These are phyloP conservation scores for Cryptoblepharus egeriae DNA, from an alignment of 2,797 vertebrate species.

Conservation along the genomic window DNA sequence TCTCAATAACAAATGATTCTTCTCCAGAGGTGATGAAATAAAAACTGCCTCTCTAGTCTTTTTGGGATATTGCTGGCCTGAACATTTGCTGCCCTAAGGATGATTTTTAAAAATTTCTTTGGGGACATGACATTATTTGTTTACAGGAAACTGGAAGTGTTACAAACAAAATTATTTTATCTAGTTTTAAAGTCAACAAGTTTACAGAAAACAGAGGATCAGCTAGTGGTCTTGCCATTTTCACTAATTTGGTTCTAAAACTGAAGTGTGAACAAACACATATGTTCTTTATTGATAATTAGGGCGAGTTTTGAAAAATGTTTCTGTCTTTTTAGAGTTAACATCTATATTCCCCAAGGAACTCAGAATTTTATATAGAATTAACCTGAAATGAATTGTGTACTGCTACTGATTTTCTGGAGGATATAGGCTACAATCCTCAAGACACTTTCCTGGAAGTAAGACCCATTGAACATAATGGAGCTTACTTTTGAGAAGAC, in stretches of 20 bases:
- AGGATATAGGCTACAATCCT: no score
- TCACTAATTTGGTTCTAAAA: background rate
- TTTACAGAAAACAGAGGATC: background rate
- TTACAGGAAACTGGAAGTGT: background rate
- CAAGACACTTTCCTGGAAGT: no score
- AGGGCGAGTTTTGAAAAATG: background rate
- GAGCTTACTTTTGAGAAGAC: no score
- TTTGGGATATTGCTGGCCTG: background rate
- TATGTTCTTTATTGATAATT: background rate
- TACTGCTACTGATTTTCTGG: slow-evolving; percentile 1
- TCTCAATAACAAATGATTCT: background rate
- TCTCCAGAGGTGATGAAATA: background rate
- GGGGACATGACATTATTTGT: background rate
- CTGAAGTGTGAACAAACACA: background rate
- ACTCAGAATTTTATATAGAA: background rate
- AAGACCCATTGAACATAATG: no score
- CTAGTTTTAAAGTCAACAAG: slow-evolving; percentile 2
- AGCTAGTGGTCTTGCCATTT: background rate
- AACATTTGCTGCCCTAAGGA: slow-evolving; percentile 1
- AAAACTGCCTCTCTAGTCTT: background rate
- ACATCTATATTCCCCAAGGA: background rate
- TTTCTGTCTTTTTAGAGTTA: slow-evolving; percentile 9
- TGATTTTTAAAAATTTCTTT: background rate
- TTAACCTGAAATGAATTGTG: slow-evolving; percentile 1
- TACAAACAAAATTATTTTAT: background rate